Evolutionary conservation across 2,113 vertebrate genomes (phyloP).

Genomic region (Actenoides lindsayi): DNA sequence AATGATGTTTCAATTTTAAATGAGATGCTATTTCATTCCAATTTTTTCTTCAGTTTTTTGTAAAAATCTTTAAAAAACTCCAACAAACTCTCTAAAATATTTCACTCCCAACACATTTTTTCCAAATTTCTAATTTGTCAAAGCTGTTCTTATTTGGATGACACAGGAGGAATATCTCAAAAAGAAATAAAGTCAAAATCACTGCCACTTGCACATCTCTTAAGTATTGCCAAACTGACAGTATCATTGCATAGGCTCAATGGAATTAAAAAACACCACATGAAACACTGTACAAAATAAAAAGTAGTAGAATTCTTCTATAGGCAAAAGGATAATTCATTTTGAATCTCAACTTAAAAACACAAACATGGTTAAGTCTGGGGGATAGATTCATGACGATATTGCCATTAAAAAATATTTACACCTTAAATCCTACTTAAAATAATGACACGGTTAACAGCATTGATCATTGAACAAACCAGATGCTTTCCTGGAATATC

Average conservation of each 20-base stretch:
- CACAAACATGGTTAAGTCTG: background rate
- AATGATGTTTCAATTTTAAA: background rate
- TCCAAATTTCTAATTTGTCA: background rate
- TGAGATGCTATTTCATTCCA: background rate
- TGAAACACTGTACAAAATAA: background rate
- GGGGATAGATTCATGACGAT: background rate
- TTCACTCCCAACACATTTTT: background rate
- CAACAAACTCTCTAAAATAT: background rate
- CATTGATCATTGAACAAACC: background rate
- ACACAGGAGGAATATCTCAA: background rate
- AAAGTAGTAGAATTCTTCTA: background rate
- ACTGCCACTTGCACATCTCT: background rate
- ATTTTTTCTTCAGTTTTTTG: background rate
- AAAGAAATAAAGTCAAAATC: background rate
- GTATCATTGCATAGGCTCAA: background rate
- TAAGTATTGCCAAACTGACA: background rate
- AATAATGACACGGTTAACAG: background rate
- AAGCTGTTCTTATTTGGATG: background rate
- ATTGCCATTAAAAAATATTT: background rate
- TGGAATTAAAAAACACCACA: background rate
- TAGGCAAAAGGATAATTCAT: background rate
- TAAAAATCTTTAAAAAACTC: background rate
- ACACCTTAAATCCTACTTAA: background rate
- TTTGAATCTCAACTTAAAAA: background rate
- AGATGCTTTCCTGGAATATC: background rate